Percentiles rank a stretch among this genome's conserved stretches.
Evolutionary conservation across 2,888 invertebrate genomes (phyloP).

Genomic region (Sussaba pulchella): DNA sequence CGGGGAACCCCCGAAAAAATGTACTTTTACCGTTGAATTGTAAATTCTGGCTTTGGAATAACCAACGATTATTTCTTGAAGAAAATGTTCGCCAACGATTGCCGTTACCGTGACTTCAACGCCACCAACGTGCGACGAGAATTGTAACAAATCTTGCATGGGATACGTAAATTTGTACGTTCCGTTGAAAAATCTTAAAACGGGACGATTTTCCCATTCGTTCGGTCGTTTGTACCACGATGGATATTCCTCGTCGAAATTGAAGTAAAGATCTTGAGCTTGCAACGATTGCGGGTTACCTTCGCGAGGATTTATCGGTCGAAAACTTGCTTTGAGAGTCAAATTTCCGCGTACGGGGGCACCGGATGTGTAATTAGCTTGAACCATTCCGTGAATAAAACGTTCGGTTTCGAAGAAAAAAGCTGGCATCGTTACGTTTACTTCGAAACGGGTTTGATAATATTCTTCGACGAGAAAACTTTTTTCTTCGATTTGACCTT

Average conservation of each 20-base stretch:
- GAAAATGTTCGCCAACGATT: conserved; percentile 94
- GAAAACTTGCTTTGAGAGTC: conserved; percentile 92
- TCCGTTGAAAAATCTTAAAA: conserved; percentile 93
- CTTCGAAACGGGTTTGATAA: conserved; percentile 97
- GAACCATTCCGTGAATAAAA: conserved; percentile 93
- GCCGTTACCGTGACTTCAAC: conserved; percentile 94
- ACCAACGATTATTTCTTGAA: conserved; percentile 94
- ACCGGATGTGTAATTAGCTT: conserved; percentile 98
- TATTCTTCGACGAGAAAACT: conserved; percentile 96
- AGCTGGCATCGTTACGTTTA: conserved; percentile 98
- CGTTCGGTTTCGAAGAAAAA: conserved; percentile 95
- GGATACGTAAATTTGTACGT: conserved; percentile 93
- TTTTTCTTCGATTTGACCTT: conserved; percentile 94
- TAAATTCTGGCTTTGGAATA: conserved; percentile 94
- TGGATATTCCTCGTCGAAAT: conserved; percentile 92
- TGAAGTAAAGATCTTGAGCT: conserved; percentile 90
- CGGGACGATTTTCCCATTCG: conserved; percentile 87
- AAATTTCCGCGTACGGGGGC: conserved; percentile 95
- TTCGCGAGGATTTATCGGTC: conserved; percentile 86
- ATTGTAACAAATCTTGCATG: conserved; percentile 90
- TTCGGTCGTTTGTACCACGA: conserved; percentile 91
- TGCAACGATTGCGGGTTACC: conserved; percentile 58
- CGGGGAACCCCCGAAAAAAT: conserved; percentile 95
- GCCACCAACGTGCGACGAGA: conserved; percentile 89
- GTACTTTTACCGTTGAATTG: conserved; percentile 93